A percentile compares a stretch with the other conserved stretches of the same genome.
Evolutionary conservation across 2,797 vertebrate genomes (phyloP).

Genomic region (Discoglossus pictus): DNA sequence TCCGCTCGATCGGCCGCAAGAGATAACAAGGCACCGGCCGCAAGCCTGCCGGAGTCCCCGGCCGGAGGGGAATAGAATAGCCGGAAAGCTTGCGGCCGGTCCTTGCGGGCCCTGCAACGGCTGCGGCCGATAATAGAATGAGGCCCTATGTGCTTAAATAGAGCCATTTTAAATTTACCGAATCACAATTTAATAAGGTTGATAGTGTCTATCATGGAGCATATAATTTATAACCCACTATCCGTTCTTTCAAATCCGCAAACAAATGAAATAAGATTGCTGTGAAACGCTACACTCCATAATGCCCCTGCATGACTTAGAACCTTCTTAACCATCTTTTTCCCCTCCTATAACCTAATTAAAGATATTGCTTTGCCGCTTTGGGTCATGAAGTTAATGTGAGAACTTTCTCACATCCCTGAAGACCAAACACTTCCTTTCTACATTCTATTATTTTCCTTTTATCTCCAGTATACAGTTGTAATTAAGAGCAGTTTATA

Average conservation of each 20-base stretch:
- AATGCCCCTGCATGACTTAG: slow-evolving; percentile 8
- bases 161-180: too few species aligned
- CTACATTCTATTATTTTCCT: background rate
- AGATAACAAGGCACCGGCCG: too few species aligned
- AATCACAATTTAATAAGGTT: too few species aligned
- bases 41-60: too few species aligned
- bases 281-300: background rate
- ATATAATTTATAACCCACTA: too few species aligned
- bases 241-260: background rate
- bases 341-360: background rate
- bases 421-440: background rate
- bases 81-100: too few species aligned
- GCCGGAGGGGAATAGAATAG: too few species aligned
- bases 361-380: slow-evolving; percentile 4
- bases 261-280: background rate
- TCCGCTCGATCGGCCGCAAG: too few species aligned
- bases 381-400: slow-evolving; percentile 17
- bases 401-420: background rate
- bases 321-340: background rate
- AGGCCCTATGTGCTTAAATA: too few species aligned
- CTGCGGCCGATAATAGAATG: too few species aligned
- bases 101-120: too few species aligned
- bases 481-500: slow-evolving; percentile 13
- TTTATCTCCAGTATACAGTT: slow-evolving; percentile 3
- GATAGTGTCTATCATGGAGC: too few species aligned